Evolutionary conservation across 1,140 invertebrate genomes (phyloP).

Genomic region (Potamilus streckersoni): DNA sequence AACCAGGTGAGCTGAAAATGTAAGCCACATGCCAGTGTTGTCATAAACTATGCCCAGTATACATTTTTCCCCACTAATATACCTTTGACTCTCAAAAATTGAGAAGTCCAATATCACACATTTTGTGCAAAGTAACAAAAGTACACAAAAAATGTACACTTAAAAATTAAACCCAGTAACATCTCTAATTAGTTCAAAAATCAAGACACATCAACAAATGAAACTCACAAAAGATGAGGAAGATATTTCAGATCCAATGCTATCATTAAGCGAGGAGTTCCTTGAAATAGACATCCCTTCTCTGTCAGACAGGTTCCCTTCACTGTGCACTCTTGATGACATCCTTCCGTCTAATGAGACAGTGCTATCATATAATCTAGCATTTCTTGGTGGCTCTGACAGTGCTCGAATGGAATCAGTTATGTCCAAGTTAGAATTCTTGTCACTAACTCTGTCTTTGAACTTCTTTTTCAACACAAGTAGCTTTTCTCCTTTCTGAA

Average conservation of each 20-base stretch:
- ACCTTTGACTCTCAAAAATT: no score
- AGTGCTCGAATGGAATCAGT: constrained; percentile 12
- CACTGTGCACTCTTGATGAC: constrained; percentile 35
- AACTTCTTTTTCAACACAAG: constrained; percentile 49
- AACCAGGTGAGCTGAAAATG: no score
- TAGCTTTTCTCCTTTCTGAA: constrained; percentile 41
- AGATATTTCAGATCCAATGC: background rate
- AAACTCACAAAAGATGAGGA: constrained; percentile 1
- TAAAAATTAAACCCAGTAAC: no score
- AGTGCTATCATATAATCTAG: constrained; percentile 7
- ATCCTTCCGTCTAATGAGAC: constrained; percentile 21
- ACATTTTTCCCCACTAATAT: no score
- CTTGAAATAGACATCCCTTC: no score
- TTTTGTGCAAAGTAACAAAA: no score
- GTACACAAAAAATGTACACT: no score
- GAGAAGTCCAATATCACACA: no score
- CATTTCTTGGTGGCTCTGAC: constrained; percentile 38
- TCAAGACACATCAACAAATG: no score
- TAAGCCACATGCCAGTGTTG: no score
- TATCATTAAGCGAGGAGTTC: background rate
- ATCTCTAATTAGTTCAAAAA: no score
- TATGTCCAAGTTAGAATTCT: background rate
- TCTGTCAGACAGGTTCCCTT: constrained; percentile 30
- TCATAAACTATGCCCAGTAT: no score
- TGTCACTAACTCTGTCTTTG: constrained; percentile 13